Evolutionary conservation across 2,888 invertebrate species (phyloP), one percentile per base, ranked within the genome.

Genomic region (Macrophya annulata): DNA sequence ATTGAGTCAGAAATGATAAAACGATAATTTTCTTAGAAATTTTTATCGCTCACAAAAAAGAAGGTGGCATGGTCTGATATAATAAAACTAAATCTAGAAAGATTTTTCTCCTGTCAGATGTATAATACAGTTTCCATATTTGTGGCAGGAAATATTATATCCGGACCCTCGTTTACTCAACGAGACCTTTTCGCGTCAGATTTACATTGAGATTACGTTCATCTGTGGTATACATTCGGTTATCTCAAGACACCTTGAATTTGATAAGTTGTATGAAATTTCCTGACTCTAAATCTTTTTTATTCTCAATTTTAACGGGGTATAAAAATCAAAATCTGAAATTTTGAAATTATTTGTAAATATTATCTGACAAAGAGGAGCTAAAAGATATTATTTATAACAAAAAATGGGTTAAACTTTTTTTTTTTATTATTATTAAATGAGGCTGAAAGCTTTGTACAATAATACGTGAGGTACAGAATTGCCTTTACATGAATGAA

Each of bases 371-470:
- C n/a, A 55, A n/a, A n/a, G 8, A 55, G 2, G n/a, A 6, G 2
- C n/a, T 3, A n/a, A 55, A 6, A 55, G n/a, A 5, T 55, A 31
- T 55, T 55, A 72, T 72, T 37, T 43, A 21, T 72, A 72, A 43
- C 43, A 72, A 72, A 72, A 72, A 72, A 72, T 72, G 40, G 40
- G 72, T 72, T 4, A 72, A 72, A 37, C n/a, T 43, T 65, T 74
- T 40, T 55, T 55, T n/a, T n/a, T 55, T 43, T 43, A n/a, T 74
- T 40, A n/a, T 55, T n/a, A 55, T 55, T 55, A 55, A 55, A 55
- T 55, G n/a, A 55, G n/a, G 55, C 55, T 55, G n/a, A n/a, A n/a
- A 55, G 55, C 55, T 55, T 55, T 55, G 55, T 55, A 55, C 55
- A 55, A n/a, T 55, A 55, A 55, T 55, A 55, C n/a, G 55, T 55